phyloP scores from a whole-genome alignment of 2,797 vertebrate species.

The Acomys russatus region DNA sequence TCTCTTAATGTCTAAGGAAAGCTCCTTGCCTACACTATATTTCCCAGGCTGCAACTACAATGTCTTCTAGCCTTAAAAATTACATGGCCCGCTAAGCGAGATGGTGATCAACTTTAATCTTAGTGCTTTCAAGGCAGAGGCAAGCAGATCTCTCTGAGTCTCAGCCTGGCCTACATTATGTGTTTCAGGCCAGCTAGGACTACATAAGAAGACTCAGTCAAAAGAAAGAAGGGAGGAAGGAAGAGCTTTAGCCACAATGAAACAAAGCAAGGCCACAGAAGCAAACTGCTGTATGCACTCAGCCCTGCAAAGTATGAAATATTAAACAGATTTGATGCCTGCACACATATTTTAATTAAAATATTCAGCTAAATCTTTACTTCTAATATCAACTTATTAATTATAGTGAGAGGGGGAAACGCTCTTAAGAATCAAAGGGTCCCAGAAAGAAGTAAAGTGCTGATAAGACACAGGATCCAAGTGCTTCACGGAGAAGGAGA shows the following conservation, averaged over 20 bases:
- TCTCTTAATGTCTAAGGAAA: neutral
- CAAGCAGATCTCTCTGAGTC: neutral
- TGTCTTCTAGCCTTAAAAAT: neutral
- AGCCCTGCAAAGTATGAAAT: neutral
- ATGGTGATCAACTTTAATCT: neutral
- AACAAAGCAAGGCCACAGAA: neutral
- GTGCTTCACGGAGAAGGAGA: neutral
- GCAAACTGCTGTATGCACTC: neutral
- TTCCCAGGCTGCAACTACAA: neutral
- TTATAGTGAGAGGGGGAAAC: neutral
- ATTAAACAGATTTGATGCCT: neutral
- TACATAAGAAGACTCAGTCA: neutral
- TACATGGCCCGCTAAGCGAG: neutral
- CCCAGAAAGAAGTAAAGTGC: accelerated
- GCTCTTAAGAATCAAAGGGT: neutral
- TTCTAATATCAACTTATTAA: neutral
- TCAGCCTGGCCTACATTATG: neutral
- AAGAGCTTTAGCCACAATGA: neutral
- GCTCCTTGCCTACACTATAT: accelerated
- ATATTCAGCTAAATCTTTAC: neutral
- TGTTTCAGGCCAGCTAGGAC: neutral
- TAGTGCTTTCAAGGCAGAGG: neutral
- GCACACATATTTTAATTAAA: neutral
- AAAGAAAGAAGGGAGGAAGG: neutral
- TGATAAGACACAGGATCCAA: accelerated